Base-by-base conservation (phyloP, 1,140 invertebrate genomes). In the Scaptodrosophila lebanonensis region DNA sequence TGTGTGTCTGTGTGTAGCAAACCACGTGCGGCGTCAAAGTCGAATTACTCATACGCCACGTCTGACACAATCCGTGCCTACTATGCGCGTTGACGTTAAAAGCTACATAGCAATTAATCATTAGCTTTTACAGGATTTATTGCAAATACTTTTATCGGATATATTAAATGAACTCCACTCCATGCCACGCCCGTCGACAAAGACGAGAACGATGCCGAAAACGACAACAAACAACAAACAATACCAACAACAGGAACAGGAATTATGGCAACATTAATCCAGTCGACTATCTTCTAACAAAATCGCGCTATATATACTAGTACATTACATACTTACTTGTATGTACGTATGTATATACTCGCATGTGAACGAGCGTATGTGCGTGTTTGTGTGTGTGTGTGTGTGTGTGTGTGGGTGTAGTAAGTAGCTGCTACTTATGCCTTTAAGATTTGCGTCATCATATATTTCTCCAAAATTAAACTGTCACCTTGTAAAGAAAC, bases 51-150 rank as follows among this genome's bases (percentile, higher is more conserved):
- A 79, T 79, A 79, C 75, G 75, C 75, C 65, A 60, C 75, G 66
- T 69, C 73, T 79, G 75, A 79, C 75, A 79, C 73, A 79, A 79
- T 79, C 73, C 75, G 65, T 82, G 75, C 69, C 73, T 68, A 79
- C 59, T 69, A 70, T 63, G 53, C 75, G 73, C 73, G 73, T 79
- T 79, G 73, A 79, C 75, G 73, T 79, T 79, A 79, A 79, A 79
- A 79, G 75, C 75, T 79, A 82, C 65, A 82, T 65, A 75, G 75
- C 75, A 82, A 82, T 82, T 82, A 82, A 82, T 82, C 76, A 83
- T 82, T 82, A 82, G 76, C 76, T 82, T 82, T 82, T 82, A 75
- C 76, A 82, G 75, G 76, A 82, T 83, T 82, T 83, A 82, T 82
- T 82, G 76, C 76, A 82, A 82, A 82, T 82, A 82, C 76, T 82